Evolutionary conservation across 2,113 vertebrate genomes (phyloP).

Genomic region (Australoheros scitulus): DNA sequence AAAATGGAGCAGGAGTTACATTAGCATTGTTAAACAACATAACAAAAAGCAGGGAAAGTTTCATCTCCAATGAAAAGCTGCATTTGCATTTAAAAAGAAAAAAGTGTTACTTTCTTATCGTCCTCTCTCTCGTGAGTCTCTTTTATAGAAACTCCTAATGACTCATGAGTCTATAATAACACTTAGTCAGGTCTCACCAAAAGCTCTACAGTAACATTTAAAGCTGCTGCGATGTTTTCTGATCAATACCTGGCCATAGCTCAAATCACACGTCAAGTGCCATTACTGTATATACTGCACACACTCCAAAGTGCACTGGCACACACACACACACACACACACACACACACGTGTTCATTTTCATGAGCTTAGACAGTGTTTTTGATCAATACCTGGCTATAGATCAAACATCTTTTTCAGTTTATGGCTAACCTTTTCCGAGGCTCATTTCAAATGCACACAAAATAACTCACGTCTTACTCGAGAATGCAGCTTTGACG

Average conservation of each 20-base stretch:
- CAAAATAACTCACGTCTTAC: conserved; percentile 64
- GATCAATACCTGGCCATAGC: conserved; percentile 74
- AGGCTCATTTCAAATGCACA: conserved; percentile 62
- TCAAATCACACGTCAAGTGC: conserved; percentile 67
- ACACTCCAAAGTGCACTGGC: conserved; percentile 32
- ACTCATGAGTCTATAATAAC: conserved; percentile 59
- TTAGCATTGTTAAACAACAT: background rate
- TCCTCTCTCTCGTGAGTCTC: background rate
- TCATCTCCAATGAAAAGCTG: background rate
- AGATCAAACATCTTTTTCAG: conserved; percentile 74
- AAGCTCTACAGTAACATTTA: conserved; percentile 73
- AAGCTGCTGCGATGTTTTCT: conserved; percentile 64
- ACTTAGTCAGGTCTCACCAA: conserved; percentile 64
- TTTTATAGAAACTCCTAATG: conserved; percentile 55
- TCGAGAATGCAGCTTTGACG: conserved; percentile 60
- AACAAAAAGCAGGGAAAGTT: background rate
- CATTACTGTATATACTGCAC: conserved; percentile 56
- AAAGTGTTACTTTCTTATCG: background rate
- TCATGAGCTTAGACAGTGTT: conserved; percentile 66
- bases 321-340: background rate
- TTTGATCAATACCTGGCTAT: conserved; percentile 78
- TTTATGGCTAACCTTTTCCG: conserved; percentile 69
- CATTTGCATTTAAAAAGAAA: conserved; percentile 2
- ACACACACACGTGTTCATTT: conserved; percentile 47
- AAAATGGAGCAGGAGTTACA: background rate